Conservation (phyloP, 2,797 vertebrate species). For the Amazonetta brasiliensis region DNA sequence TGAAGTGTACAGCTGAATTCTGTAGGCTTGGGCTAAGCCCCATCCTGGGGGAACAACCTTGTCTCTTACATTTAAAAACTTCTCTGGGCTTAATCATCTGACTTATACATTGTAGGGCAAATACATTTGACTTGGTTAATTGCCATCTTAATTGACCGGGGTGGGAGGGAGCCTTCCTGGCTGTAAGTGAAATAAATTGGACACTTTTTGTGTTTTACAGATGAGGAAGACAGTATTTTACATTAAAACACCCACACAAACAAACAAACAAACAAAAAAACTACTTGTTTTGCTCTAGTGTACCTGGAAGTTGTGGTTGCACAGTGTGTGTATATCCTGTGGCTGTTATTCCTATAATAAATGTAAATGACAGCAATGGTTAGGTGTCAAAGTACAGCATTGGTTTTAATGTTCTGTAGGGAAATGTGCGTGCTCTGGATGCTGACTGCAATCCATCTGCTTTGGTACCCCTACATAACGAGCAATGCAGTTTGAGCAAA, state of each 20-base stretch:
- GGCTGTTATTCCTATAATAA: not conserved
- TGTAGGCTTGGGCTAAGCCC: not conserved
- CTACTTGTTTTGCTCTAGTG: too few species aligned
- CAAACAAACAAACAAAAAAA: too few species aligned
- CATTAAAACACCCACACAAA: too few species aligned
- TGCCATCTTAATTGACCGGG: not conserved
- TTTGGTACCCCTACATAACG: accelerated
- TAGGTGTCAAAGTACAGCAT: too few species aligned
- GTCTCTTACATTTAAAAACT: not conserved
- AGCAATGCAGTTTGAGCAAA: not conserved
- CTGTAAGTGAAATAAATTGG: not conserved
- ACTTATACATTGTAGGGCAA: not conserved
- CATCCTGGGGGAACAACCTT: not conserved
- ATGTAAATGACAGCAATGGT: too few species aligned
- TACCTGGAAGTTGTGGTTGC: not conserved
- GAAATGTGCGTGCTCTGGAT: not conserved
- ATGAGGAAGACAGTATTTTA: not conserved
- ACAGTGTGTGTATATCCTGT: accelerated
- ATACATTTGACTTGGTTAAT: not conserved
- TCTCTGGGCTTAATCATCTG: not conserved
- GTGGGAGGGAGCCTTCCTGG: not conserved
- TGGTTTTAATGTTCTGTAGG: not conserved
- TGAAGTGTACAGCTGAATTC: not conserved
- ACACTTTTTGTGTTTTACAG: not conserved
- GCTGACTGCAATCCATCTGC: not conserved